Base-by-base conservation (phyloP, 2,888 invertebrate genomes). In the Drosophila testacea region DNA sequence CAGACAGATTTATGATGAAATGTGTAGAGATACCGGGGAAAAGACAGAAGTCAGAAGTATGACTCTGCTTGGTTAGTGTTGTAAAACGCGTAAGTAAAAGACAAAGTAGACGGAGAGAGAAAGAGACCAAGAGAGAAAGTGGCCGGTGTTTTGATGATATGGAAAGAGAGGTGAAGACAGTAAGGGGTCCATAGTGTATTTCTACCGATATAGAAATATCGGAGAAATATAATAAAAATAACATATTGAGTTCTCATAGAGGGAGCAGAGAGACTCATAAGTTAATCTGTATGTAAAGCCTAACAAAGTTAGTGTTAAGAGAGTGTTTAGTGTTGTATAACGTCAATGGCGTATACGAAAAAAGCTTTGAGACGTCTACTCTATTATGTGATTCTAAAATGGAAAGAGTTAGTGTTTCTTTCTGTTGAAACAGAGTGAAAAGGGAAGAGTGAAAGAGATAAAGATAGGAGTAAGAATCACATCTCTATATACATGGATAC, bases 261-360 rank as follows among this genome's bases (percentile, higher is more conserved):
- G n/a, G n/a, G 16, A 16, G 1, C 16, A 11, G 7, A 34, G 7
- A 9, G 11, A 11, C 22, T 22, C 6, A 34, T 7, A 7, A n/a
- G 22, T 34, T n/a, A 11, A 11, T 6, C 11, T 11, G 6, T 11
- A 16, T 9, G 22, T 50, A 10, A 2, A 11, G 16, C 4, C 30
- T 30, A 47, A 13, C 5, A 13, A 7, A n/a, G 13, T 13, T 10
- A 0, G 32, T 4, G 5, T 6, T 27, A 50, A 27, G 30, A 51
- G 34, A 52, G 61, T 66, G 51, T 64, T 28, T 16, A 22, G 68
- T 71, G 73, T 70, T 72, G 42, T 39, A 67, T 51, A 60, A 61
- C 69, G 76, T 30, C 52, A 27, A 22, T 65, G 34, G 9, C 48
- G 42, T 59, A 60, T 30, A 32, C 64, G 64, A 63, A 39, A 61